Evolutionary conservation across 23 tunicate species (phyloP).

Genomic region (Ascidia mentula): DNA sequence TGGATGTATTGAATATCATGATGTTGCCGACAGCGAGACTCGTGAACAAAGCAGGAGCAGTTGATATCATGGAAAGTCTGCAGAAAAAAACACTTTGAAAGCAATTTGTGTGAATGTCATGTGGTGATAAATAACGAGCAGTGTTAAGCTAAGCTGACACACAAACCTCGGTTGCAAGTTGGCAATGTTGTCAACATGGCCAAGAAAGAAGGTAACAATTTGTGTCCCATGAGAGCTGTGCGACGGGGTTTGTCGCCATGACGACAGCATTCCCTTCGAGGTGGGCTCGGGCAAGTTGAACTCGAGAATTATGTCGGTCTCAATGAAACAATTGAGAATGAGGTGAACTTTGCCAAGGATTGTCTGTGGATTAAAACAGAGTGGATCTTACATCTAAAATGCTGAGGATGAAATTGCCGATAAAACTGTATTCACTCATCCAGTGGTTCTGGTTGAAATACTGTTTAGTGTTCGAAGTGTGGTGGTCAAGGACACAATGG

Average conservation of each 20-base stretch:
- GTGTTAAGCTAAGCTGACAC: too few species aligned
- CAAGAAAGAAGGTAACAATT: conserved; percentile 62
- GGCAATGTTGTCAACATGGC: conserved; percentile 34
- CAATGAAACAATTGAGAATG: conserved; percentile 68
- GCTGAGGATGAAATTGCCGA: too few species aligned
- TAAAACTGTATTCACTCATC: too few species aligned
- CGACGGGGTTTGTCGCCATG: conserved; percentile 35
- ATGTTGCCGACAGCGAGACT: conserved; percentile 52
- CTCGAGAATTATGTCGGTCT: conserved; percentile 66
- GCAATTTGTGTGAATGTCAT: too few species aligned
- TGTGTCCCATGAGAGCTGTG: neutral
- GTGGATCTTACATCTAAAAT: too few species aligned
- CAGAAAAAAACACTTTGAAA: too few species aligned
- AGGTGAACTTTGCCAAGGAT: conserved; percentile 85
- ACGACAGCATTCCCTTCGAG: conserved; percentile 26
- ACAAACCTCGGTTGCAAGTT: neutral
- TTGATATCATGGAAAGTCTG: neutral
- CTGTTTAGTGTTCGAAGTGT: too few species aligned
- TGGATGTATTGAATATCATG: conserved; percentile 56
- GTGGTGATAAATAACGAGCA: too few species aligned
- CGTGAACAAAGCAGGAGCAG: neutral
- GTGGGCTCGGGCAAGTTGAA: conserved; percentile 47
- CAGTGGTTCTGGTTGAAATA: too few species aligned
- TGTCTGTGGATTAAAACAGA: too few species aligned
- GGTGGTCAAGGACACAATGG: too few species aligned